Evolutionary conservation across 2,113 vertebrate species (phyloP).

Genomic region (Aspiorhynchus laticeps): DNA sequence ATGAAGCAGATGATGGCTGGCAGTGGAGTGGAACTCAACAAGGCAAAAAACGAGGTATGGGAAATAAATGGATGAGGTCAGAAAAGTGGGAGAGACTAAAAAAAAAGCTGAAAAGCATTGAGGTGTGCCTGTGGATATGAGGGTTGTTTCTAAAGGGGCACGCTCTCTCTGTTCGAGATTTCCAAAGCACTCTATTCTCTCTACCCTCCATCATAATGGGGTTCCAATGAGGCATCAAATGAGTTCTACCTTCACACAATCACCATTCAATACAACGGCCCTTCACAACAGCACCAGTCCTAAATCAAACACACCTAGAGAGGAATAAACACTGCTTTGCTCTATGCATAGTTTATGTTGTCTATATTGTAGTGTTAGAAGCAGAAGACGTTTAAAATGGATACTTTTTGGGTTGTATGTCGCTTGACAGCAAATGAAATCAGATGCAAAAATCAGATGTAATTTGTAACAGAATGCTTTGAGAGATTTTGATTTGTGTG

Average conservation of each 20-base stretch:
- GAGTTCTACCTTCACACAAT: conserved; percentile 64
- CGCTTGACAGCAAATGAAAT: too few species aligned
- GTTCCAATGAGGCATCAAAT: conserved; percentile 74
- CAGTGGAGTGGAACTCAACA: conserved; percentile 17
- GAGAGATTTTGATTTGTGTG: too few species aligned
- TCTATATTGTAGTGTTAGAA: background rate
- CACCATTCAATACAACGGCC: conserved; percentile 59
- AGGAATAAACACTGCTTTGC: background rate
- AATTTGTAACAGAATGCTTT: too few species aligned
- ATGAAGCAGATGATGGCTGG: conserved; percentile 13
- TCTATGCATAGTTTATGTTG: background rate
- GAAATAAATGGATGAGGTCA: conserved; percentile 27
- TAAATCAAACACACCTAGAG: conserved; percentile 12
- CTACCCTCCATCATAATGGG: conserved; percentile 65
- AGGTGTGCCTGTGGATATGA: conserved; percentile 24
- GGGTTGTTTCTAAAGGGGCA: conserved; percentile 28
- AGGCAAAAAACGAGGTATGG: conserved; percentile 3
- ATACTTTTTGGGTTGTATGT: background rate
- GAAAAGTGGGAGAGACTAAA: background rate
- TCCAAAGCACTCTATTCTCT: conserved; percentile 64
- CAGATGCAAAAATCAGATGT: too few species aligned
- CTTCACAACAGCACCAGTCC: conserved; percentile 46
- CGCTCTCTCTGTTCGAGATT: conserved; percentile 43
- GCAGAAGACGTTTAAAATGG: background rate
- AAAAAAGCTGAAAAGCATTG: conserved; percentile 30